These are phyloP conservation scores for Camponotus vicinus DNA, from an alignment of 1,140 invertebrate genomes.

Conservation along the genomic window DNA sequence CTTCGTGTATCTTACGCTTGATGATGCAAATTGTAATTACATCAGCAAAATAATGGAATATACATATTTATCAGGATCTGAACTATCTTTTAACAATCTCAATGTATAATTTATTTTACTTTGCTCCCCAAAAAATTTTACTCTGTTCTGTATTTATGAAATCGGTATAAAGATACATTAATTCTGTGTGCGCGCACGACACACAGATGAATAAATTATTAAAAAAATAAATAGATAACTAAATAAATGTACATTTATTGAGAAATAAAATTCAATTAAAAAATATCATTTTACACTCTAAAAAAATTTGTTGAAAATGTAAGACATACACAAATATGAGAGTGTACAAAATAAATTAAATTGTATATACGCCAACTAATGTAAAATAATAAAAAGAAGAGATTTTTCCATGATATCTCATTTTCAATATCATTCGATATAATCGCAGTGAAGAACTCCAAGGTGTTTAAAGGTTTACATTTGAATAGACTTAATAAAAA, in stretches of 20 bases:
- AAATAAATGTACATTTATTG: neutral
- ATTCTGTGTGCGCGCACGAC: too few species aligned
- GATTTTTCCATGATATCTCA: neutral
- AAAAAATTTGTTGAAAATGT: neutral
- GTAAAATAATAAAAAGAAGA: neutral
- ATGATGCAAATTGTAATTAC: neutral
- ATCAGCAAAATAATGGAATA: neutral
- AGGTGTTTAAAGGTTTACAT: neutral
- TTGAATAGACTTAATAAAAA: neutral
- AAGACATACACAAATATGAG: neutral
- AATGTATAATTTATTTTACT: neutral
- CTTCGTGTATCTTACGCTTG: neutral
- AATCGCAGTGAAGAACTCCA: neutral
- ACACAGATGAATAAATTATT: too few species aligned
- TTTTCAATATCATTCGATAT: neutral
- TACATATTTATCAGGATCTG: neutral
- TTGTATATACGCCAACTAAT: neutral
- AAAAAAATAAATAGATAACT: neutral
- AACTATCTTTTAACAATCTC: neutral
- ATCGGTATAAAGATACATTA: neutral
- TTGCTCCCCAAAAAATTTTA: neutral
- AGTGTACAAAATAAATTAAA: neutral
- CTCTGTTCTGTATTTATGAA: neutral
- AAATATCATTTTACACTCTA: slow-evolving; percentile 1
- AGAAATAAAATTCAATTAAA: slow-evolving; percentile 7